A percentile compares a stretch with the other conserved stretches of the same genome.
Conservation (phyloP, 2,888 invertebrate genomes). For the Tachina fera region DNA sequence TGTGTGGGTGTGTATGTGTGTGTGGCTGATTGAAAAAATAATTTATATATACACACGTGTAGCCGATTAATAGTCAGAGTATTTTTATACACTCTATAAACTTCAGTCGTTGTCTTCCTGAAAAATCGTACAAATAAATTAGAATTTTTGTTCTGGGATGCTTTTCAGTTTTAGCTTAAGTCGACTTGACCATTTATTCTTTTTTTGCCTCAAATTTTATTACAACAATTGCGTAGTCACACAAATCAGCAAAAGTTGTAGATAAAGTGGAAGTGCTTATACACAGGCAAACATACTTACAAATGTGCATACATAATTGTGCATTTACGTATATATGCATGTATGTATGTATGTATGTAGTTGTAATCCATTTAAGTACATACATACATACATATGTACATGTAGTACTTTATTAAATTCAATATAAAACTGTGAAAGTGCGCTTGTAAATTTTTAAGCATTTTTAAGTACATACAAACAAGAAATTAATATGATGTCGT, state of each 20-base stretch:
- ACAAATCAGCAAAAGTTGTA: neutral
- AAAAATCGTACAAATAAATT: too few species aligned
- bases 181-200: neutral
- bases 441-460: constrained; percentile 24
- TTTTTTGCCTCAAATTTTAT: neutral
- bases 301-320: neutral
- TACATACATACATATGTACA: neutral
- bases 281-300: neutral
- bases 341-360: too few species aligned
- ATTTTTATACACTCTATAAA: too few species aligned
- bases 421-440: constrained; percentile 33
- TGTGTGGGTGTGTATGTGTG: too few species aligned
- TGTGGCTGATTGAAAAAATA: too few species aligned
- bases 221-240: constrained; percentile 1
- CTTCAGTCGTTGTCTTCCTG: too few species aligned
- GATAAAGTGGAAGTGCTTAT: constrained; percentile 22
- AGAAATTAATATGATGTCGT: constrained; percentile 59
- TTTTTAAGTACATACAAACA: constrained; percentile 22
- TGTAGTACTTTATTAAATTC: constrained; percentile 3
- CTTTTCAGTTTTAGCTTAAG: neutral
- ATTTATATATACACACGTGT: too few species aligned
- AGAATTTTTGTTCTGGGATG: too few species aligned
- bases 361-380: neutral
- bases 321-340: neutral
- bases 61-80: too few species aligned